These are phyloP conservation scores for Norana najaformis DNA, from an alignment of 2,888 invertebrate genomes.

Conservation along the genomic window DNA sequence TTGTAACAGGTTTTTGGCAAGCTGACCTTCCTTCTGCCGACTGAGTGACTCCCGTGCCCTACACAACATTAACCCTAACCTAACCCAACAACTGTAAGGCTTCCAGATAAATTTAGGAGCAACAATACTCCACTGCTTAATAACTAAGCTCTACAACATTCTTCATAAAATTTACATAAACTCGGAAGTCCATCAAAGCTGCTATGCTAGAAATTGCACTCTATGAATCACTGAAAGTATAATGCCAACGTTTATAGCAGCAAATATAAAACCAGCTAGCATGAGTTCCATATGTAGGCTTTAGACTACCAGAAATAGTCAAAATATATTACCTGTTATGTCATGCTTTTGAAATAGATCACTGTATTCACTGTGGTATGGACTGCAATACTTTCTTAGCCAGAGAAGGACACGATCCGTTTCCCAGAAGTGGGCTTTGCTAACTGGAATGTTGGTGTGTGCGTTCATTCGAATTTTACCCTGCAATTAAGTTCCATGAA, in stretches of 20 bases:
- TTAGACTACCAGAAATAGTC: neutral
- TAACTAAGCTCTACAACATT: neutral
- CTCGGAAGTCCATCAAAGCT: neutral
- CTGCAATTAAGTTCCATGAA: neutral
- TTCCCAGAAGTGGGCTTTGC: slow-evolving; percentile 20
- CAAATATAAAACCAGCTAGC: too few relatives aligned
- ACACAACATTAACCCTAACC: too few relatives aligned
- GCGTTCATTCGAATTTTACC: neutral
- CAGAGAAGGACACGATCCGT: neutral
- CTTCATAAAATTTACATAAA: neutral
- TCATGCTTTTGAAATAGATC: slow-evolving; percentile 3
- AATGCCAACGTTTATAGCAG: neutral
- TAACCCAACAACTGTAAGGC: neutral
- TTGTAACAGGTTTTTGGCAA: too few relatives aligned
- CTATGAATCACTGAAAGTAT: neutral
- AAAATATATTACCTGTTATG: neutral
- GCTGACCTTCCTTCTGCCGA: too few relatives aligned
- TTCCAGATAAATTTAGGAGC: neutral
- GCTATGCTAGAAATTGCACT: neutral
- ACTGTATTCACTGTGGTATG: neutral
- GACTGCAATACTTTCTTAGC: slow-evolving; percentile 10
- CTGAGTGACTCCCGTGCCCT: too few relatives aligned
- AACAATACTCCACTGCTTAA: neutral
- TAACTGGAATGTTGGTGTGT: slow-evolving; percentile 18
- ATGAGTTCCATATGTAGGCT: neutral